A percentile compares a stretch with the other conserved stretches of the same genome.
These are phyloP conservation scores for Leiothrix lutea DNA, from an alignment of 2,113 vertebrate genomes.

Conservation along the genomic window DNA sequence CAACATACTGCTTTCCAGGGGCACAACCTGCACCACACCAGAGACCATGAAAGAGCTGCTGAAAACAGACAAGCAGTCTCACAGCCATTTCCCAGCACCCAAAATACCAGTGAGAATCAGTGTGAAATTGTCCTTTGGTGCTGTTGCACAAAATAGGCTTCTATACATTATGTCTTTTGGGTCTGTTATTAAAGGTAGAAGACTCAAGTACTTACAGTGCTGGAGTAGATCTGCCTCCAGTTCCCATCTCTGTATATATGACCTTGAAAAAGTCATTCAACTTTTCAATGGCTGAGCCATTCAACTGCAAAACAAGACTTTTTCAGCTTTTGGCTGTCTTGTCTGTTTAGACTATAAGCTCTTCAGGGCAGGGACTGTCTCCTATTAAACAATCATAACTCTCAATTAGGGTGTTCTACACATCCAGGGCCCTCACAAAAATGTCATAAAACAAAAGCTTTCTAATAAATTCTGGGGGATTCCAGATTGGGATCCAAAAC, in stretches of 20 bases:
- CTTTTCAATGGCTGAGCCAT: neutral
- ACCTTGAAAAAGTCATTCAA: constrained; percentile 38
- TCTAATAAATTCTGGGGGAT: constrained; percentile 35
- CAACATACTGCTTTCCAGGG: neutral
- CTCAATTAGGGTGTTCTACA: constrained; percentile 38
- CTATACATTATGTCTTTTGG: accelerated
- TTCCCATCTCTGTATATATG: neutral
- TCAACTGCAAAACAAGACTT: neutral
- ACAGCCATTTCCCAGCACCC: neutral
- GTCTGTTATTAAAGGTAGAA: neutral
- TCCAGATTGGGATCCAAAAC: constrained; percentile 41
- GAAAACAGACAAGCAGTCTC: neutral
- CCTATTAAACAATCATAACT: constrained; percentile 40
- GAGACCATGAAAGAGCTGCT: neutral
- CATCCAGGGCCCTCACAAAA: constrained; percentile 31
- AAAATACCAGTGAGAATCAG: neutral
- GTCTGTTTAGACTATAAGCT: constrained; percentile 29
- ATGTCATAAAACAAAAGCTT: constrained; percentile 23
- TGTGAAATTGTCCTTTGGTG: neutral
- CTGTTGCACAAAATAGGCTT: neutral
- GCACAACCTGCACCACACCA: neutral
- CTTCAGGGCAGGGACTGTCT: constrained; percentile 50
- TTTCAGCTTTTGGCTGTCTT: constrained; percentile 9
- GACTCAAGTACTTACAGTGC: neutral
- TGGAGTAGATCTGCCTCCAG: neutral